phyloP scores from a whole-genome alignment of 2,113 vertebrate species.

The Casuarius casuarius region DNA sequence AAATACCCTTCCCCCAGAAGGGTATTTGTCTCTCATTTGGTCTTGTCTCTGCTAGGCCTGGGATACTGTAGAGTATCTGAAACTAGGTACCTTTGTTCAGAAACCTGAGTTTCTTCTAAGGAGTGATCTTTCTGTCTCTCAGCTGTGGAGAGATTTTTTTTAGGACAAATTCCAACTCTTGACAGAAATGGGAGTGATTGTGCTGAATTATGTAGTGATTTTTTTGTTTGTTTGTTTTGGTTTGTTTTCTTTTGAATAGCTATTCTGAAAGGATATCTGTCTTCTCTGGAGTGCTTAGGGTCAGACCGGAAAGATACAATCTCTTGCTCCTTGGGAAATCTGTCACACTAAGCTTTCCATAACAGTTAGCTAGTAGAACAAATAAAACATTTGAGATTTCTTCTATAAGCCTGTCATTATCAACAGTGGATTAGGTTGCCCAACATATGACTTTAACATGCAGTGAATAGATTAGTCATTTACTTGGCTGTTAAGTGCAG shows the following conservation, averaged over 20 bases:
- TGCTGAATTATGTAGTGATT: not conserved
- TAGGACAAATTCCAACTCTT: not conserved
- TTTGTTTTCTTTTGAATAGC: not conserved
- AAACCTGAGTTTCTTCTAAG: not conserved
- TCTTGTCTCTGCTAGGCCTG: not conserved
- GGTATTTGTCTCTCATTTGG: slow-evolving; percentile 6
- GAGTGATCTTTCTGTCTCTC: not conserved
- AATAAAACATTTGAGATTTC: not conserved
- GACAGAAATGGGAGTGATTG: not conserved
- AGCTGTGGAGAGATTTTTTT: not conserved
- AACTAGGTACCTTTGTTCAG: not conserved
- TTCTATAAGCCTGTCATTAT: not conserved
- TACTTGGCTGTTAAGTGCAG: not conserved
- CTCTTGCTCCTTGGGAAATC: not conserved
- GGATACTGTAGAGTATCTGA: not conserved
- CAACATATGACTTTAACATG: not conserved
- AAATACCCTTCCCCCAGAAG: not conserved
- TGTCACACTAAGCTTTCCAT: not conserved
- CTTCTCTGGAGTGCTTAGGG: not conserved
- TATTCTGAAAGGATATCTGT: not conserved
- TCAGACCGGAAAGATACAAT: not conserved
- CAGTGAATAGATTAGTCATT: not conserved
- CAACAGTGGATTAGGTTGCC: not conserved
- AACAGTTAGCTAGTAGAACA: not conserved
- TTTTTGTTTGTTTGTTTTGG: not conserved